Percentiles rank a stretch among this genome's conserved stretches.
phyloP scores from a whole-genome alignment of 2,888 invertebrate genomes.

The Venusia cambrica region DNA sequence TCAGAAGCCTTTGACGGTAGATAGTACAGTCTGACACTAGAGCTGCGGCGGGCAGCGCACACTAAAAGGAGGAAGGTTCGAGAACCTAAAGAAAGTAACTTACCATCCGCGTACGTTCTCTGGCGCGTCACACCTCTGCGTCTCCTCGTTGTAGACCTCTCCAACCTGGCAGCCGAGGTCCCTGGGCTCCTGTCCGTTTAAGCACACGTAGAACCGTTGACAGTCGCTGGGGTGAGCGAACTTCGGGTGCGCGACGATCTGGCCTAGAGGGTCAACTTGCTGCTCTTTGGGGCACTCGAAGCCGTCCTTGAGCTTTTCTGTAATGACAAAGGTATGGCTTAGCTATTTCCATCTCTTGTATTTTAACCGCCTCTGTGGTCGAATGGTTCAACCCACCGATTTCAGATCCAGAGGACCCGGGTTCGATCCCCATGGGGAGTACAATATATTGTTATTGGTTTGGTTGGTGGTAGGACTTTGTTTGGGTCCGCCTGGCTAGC shows the following conservation, averaged over 20 bases:
- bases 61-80: conserved; percentile 71
- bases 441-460: too few species aligned
- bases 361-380: too few species aligned
- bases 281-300: conserved; percentile 90
- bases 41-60: too few species aligned
- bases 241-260: conserved; percentile 90
- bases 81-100: conserved; percentile 44
- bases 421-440: too few species aligned
- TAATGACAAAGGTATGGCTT: too few species aligned
- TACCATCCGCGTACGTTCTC: conserved; percentile 95
- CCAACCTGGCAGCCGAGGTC: conserved; percentile 92
- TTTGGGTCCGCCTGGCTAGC: too few species aligned
- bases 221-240: conserved; percentile 93
- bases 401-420: too few species aligned
- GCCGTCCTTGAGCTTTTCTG: conserved; percentile 90
- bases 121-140: conserved; percentile 92
- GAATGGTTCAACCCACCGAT: too few species aligned
- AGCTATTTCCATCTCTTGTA: too few species aligned
- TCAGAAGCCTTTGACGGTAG: too few species aligned
- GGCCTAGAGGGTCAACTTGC: conserved; percentile 84
- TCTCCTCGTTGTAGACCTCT: conserved; percentile 94
- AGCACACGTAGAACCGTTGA: conserved; percentile 94
- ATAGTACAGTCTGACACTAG: too few species aligned
- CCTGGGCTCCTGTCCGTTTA: conserved; percentile 92
- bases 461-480: too few species aligned